Evolutionary conservation across 2,888 invertebrate genomes (phyloP).

Genomic region (Parelbella ahira): DNA sequence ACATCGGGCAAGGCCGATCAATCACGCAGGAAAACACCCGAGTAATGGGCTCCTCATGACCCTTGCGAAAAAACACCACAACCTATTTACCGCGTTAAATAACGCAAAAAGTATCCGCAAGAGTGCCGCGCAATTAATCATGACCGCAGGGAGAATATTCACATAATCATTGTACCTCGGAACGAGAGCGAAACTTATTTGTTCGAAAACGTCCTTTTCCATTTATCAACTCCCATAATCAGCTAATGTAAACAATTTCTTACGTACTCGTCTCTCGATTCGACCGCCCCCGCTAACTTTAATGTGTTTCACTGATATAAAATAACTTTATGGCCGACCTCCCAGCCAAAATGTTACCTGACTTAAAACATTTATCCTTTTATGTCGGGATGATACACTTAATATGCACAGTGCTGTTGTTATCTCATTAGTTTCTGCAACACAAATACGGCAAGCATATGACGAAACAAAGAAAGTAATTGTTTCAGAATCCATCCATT

Average conservation of each 20-base stretch:
- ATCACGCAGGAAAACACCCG: slow-evolving; percentile 65
- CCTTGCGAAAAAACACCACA: slow-evolving; percentile 49
- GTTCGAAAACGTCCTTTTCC: slow-evolving; percentile 20
- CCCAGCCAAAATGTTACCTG: slow-evolving; percentile 7
- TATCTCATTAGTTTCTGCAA: neutral
- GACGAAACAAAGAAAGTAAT: slow-evolving; percentile 12
- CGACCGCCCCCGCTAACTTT: slow-evolving; percentile 8
- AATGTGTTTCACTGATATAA: slow-evolving; percentile 20
- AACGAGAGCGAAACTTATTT: slow-evolving; percentile 18
- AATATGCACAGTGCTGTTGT: too few relatives aligned
- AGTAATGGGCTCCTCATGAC: slow-evolving; percentile 59
- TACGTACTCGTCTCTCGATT: slow-evolving; percentile 7
- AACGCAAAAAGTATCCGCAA: slow-evolving; percentile 61
- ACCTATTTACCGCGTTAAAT: slow-evolving; percentile 64
- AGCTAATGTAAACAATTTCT: slow-evolving; percentile 23
- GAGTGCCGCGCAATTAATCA: slow-evolving; percentile 56
- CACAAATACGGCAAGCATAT: neutral
- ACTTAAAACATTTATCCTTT: slow-evolving; percentile 6
- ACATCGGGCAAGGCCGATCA: slow-evolving; percentile 48
- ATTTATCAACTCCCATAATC: slow-evolving; percentile 23
- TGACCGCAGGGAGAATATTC: slow-evolving; percentile 38
- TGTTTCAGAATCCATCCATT: slow-evolving; percentile 1
- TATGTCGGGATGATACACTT: too few relatives aligned
- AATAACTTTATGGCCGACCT: slow-evolving; percentile 12
- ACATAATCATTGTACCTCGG: slow-evolving; percentile 22